A percentile compares a stretch with the other conserved stretches of the same genome.
Evolutionary conservation across 2,888 invertebrate species (phyloP).

Genomic region (Eudasyphora cyanicolor): DNA sequence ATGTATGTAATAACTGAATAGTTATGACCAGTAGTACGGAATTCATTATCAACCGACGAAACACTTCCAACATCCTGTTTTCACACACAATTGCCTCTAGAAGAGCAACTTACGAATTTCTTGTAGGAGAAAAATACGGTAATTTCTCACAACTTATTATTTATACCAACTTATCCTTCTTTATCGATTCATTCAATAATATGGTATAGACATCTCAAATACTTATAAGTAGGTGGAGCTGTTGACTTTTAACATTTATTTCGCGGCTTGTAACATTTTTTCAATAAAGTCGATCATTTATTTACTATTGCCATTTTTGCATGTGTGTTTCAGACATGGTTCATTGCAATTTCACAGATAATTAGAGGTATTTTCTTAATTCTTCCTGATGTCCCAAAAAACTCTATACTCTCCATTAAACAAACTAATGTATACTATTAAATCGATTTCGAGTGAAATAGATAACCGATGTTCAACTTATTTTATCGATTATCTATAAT

Average conservation of each 20-base stretch:
- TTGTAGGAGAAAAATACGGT: neutral
- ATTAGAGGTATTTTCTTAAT: neutral
- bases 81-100: too few species aligned
- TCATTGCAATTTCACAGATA: neutral
- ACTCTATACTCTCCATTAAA: slow-evolving; percentile 12
- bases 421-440: too few species aligned
- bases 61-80: too few species aligned
- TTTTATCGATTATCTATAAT: too few species aligned
- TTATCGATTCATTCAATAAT: slow-evolving; percentile 76
- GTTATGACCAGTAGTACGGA: too few species aligned
- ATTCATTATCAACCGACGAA: too few species aligned
- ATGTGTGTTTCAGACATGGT: neutral
- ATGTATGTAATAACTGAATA: too few species aligned
- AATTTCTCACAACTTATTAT: slow-evolving; percentile 40
- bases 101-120: too few species aligned
- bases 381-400: slow-evolving; percentile 3
- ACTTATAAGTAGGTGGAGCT: slow-evolving; percentile 64
- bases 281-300: too few species aligned
- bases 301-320: neutral
- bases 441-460: too few species aligned
- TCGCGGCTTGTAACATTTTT: too few species aligned
- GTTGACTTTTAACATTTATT: neutral
- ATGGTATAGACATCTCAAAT: slow-evolving; percentile 63
- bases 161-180: slow-evolving; percentile 73
- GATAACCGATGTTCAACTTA: too few species aligned